Evolutionary conservation across 2,888 invertebrate genomes (phyloP).

Genomic region (Hipparchia semele): DNA sequence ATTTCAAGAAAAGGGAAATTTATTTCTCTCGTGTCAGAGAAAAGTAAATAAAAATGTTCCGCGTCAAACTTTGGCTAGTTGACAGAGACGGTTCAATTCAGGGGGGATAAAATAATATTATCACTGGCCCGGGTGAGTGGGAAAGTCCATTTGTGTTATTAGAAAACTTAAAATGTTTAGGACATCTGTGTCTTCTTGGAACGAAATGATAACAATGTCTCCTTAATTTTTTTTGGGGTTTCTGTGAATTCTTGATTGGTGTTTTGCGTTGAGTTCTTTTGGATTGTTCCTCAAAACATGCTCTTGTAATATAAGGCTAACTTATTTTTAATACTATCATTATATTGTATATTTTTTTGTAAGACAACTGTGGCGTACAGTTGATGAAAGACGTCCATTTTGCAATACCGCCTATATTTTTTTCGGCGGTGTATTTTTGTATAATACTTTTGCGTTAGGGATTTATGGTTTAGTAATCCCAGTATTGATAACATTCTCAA

Average conservation of each 20-base stretch:
- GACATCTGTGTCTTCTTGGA: conserved; percentile 46
- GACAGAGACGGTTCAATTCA: conserved; percentile 50
- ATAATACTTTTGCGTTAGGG: background rate
- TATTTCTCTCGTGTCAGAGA: conserved; percentile 43
- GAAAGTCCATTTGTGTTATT: conserved; percentile 62
- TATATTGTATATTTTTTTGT: background rate
- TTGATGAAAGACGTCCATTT: background rate
- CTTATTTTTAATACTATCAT: conserved; percentile 4
- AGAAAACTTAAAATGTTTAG: conserved; percentile 52
- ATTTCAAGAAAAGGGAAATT: conserved; percentile 40
- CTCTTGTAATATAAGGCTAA: conserved; percentile 16
- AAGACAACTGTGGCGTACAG: background rate
- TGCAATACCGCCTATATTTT: background rate
- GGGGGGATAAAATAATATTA: conserved; percentile 61
- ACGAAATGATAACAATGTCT: conserved; percentile 37
- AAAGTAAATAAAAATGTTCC: conserved; percentile 49
- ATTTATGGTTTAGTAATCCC: background rate
- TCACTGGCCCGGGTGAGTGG: conserved; percentile 52
- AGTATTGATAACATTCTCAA: too few relatives aligned
- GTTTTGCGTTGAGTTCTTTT: conserved; percentile 13
- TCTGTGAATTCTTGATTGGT: conserved; percentile 20
- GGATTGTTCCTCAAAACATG: conserved; percentile 18
- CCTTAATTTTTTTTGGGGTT: conserved; percentile 37
- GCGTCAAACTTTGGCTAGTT: conserved; percentile 49
- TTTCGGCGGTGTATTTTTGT: too few relatives aligned